phyloP scores from a whole-genome alignment of 2,113 vertebrate species.

The Semnornis frantzii region DNA sequence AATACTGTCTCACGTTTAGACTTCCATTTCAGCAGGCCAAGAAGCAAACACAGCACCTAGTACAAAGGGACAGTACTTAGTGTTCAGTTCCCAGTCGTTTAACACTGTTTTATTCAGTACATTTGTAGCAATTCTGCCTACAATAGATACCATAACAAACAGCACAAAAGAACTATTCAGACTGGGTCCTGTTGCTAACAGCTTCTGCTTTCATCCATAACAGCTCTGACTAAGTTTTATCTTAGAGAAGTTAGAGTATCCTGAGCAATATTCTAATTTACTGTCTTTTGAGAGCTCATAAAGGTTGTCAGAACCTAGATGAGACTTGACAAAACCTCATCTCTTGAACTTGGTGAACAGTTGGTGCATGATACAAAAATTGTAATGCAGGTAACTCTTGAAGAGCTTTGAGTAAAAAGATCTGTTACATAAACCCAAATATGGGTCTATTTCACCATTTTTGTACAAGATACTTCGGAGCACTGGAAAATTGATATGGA shows the following conservation, averaged over 20 bases:
- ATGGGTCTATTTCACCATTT: background rate
- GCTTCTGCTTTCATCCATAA: background rate
- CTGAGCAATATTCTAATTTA: background rate
- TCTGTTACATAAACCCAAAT: background rate
- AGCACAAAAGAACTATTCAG: background rate
- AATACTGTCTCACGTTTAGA: background rate
- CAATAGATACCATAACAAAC: background rate
- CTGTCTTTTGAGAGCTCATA: background rate
- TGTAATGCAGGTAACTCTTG: background rate
- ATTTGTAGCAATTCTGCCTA: background rate
- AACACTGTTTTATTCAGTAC: background rate
- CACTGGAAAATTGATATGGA: background rate
- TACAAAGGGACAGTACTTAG: background rate
- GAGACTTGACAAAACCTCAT: background rate
- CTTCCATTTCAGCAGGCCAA: background rate
- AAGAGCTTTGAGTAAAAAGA: background rate
- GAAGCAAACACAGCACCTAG: background rate
- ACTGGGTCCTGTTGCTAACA: background rate
- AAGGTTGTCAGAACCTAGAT: background rate
- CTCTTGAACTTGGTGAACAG: background rate
- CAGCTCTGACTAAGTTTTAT: background rate
- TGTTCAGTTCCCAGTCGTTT: background rate
- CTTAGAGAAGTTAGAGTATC: background rate
- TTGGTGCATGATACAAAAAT: background rate
- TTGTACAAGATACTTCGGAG: background rate